A percentile compares a stretch with the other conserved stretches of the same genome.
These are phyloP conservation scores for Gopherus evgoodei DNA, from an alignment of 2,113 vertebrate genomes.

Conservation along the genomic window DNA sequence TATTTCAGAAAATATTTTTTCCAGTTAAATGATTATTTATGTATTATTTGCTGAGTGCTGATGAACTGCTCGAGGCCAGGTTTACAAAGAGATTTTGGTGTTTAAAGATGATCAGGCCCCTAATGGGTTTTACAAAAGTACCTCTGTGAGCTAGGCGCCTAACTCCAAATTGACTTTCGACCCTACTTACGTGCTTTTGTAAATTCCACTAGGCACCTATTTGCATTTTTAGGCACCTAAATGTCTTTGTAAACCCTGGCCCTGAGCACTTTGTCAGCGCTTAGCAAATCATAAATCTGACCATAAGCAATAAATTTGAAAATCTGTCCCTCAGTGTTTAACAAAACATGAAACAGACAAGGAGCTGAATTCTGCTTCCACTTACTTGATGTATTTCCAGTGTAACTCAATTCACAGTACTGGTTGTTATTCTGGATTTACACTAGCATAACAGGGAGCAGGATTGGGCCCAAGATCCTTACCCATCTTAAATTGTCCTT, in stretches of 20 bases:
- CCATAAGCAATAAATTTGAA: too few relatives aligned
- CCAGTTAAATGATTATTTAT: background rate
- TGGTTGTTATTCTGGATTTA: background rate
- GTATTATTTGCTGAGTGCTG: background rate
- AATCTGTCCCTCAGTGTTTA: background rate
- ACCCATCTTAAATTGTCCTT: background rate
- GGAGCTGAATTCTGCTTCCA: background rate
- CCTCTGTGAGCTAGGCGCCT: fast-evolving
- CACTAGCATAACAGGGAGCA: background rate
- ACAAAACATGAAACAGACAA: background rate
- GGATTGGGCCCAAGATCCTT: background rate
- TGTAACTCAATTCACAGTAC: background rate
- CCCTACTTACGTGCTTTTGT: fast-evolving
- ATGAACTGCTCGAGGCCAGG: background rate
- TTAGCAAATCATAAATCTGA: background rate
- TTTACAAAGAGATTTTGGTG: background rate
- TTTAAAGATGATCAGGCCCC: background rate
- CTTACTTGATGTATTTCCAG: background rate
- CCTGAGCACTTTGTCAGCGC: background rate
- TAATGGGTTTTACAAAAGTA: fast-evolving
- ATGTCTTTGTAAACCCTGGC: fast-evolving
- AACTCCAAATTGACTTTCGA: background rate
- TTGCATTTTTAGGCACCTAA: background rate
- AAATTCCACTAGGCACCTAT: background rate
- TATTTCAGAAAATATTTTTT: background rate